Percentiles rank a stretch among this genome's conserved stretches.
Conservation (phyloP, 2,113 vertebrate species). For the Lagopus muta region DNA sequence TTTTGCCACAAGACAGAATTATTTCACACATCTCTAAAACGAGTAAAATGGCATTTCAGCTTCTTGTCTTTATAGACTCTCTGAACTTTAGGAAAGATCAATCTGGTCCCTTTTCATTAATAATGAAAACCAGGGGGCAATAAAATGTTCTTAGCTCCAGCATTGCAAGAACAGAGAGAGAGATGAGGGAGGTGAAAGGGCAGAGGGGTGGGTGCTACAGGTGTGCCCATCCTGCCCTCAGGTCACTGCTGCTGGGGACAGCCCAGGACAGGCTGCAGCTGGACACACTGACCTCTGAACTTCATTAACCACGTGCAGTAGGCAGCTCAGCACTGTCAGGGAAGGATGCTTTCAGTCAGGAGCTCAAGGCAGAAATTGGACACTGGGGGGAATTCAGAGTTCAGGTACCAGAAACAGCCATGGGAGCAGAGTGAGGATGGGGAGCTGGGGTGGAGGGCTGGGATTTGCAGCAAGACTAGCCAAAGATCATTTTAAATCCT, state of each 20-base stretch:
- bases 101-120: conserved; percentile 88
- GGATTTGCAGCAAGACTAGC: conserved; percentile 8
- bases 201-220: conserved; percentile 64
- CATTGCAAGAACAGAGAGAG: conserved; percentile 30
- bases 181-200: conserved; percentile 70
- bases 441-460: background rate
- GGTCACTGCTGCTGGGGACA: background rate
- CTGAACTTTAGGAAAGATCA: conserved; percentile 90
- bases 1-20: conserved; percentile 81
- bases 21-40: conserved; percentile 84
- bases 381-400: background rate
- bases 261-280: background rate
- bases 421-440: background rate
- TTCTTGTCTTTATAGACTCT: conserved; percentile 87
- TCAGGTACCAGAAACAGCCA: background rate
- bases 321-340: background rate
- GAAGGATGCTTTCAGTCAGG: background rate
- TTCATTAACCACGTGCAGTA: background rate
- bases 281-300: background rate
- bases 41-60: conserved; percentile 87
- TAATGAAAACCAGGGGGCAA: conserved; percentile 88
- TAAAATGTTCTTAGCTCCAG: conserved; percentile 81
- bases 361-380: background rate
- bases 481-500: conserved; percentile 69
- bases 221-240: conserved; percentile 20